These are phyloP conservation scores for Lasioglossum lativentre DNA, from an alignment of 2,888 invertebrate species.

Conservation along the genomic window DNA sequence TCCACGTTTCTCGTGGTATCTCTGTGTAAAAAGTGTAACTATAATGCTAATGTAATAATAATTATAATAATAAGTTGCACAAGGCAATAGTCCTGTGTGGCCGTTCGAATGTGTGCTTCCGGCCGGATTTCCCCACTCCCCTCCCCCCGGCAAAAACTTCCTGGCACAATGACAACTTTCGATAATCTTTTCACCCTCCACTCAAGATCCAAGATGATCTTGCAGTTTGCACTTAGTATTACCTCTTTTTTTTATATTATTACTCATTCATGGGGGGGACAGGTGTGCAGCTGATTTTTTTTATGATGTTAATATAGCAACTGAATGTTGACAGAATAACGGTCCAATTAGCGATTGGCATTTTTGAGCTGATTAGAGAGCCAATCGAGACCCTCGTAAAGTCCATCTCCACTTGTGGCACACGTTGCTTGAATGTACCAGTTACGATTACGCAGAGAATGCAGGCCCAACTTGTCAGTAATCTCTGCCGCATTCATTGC, in stretches of 20 bases:
- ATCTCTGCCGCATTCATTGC: conserved; percentile 99
- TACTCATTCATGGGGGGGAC: conserved; percentile 75
- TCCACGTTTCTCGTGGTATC: conserved; percentile 77
- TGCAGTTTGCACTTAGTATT: conserved; percentile 66
- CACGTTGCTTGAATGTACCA: conserved; percentile 99
- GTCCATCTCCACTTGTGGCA: conserved; percentile 99
- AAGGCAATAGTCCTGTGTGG: conserved; percentile 82
- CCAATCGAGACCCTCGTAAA: conserved; percentile 99
- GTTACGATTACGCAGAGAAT: conserved; percentile 98
- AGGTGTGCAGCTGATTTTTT: conserved; percentile 76
- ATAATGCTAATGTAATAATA: conserved; percentile 82
- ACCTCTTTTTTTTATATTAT: conserved; percentile 66
- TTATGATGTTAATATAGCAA: conserved; percentile 81
- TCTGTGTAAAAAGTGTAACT: conserved; percentile 83
- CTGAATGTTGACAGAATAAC: conserved; percentile 78
- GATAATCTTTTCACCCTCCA: conserved; percentile 70
- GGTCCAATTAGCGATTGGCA: conserved; percentile 93
- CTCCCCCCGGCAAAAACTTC: conserved; percentile 67
- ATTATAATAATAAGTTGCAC: conserved; percentile 81
- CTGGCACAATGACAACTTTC: conserved; percentile 71
- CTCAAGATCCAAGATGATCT: conserved; percentile 65
- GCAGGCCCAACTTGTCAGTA: conserved; percentile 99
- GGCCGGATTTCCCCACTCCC: conserved; percentile 70
- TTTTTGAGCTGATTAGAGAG: conserved; percentile 99
- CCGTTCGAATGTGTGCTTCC: conserved; percentile 74